phyloP scores from a whole-genome alignment of 92 coral and sea anemone genomes.

The Epizoanthus scotinus region DNA sequence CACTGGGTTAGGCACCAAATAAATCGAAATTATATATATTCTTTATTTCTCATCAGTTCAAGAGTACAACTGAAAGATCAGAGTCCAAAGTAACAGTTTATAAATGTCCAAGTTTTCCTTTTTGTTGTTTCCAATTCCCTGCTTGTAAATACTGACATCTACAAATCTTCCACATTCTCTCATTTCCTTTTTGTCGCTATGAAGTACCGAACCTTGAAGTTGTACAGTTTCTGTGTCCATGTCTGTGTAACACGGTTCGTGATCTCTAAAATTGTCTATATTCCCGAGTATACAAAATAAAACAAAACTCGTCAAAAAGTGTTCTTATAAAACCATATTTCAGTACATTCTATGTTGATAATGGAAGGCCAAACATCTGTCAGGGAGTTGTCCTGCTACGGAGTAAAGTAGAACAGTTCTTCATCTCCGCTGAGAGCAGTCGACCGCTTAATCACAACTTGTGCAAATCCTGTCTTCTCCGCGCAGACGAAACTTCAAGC shows the following conservation, averaged over 20 bases:
- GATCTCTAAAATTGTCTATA: neutral
- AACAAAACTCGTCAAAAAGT: neutral
- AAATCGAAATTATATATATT: neutral
- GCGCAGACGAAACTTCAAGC: slow-evolving; percentile 56
- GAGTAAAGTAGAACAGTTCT: slow-evolving; percentile 7
- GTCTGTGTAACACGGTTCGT: neutral
- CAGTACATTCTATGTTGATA: neutral
- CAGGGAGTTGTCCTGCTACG: neutral
- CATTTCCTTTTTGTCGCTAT: neutral
- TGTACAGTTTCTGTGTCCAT: neutral
- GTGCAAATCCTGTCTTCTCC: slow-evolving; percentile 57
- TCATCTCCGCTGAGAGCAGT: neutral
- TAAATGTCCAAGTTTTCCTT: neutral
- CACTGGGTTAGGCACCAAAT: neutral
- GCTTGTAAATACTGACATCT: neutral
- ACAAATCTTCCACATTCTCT: neutral
- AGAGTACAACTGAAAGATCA: neutral
- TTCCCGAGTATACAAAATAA: neutral
- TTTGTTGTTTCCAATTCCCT: neutral
- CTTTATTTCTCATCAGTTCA: neutral
- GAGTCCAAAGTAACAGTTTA: neutral
- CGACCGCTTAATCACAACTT: slow-evolving; percentile 34
- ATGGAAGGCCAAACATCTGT: slow-evolving; percentile 7
- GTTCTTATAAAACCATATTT: neutral
- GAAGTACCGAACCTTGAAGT: neutral